Evolutionary conservation across 2,113 vertebrate species (phyloP).

Genomic region (Accipiter virgatus): DNA sequence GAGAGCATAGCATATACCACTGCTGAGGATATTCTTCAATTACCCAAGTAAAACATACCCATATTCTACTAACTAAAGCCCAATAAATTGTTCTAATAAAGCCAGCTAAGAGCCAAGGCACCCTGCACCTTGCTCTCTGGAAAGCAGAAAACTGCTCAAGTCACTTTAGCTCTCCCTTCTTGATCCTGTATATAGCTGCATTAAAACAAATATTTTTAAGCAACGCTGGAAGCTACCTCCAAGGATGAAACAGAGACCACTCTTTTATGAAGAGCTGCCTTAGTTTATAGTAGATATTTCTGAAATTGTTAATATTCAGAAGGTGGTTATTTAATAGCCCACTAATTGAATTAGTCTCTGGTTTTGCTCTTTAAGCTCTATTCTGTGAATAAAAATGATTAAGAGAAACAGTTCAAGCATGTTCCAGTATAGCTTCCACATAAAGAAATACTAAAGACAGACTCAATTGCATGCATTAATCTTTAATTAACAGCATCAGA

Average conservation of each 20-base stretch:
- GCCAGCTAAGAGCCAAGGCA: background rate
- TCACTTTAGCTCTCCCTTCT: background rate
- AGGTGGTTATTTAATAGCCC: background rate
- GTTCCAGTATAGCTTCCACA: background rate
- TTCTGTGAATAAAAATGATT: background rate
- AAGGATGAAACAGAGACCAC: background rate
- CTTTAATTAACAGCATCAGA: constrained; percentile 4
- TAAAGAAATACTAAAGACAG: background rate
- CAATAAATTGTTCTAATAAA: background rate
- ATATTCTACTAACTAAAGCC: background rate
- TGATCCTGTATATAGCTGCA: background rate
- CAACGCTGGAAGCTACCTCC: background rate
- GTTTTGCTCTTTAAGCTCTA: background rate
- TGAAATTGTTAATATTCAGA: background rate
- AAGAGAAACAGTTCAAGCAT: background rate
- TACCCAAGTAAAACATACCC: background rate
- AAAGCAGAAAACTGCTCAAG: background rate
- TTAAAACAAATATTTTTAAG: background rate
- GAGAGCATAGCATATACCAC: background rate
- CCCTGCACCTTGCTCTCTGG: background rate
- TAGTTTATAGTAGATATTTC: background rate
- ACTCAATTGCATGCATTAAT: background rate
- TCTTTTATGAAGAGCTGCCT: background rate
- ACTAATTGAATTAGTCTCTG: background rate
- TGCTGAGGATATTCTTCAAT: background rate